A percentile compares a stretch with the other conserved stretches of the same genome.
phyloP scores from a whole-genome alignment of 2,888 invertebrate genomes.

The Listrodromus nycthemerus region DNA sequence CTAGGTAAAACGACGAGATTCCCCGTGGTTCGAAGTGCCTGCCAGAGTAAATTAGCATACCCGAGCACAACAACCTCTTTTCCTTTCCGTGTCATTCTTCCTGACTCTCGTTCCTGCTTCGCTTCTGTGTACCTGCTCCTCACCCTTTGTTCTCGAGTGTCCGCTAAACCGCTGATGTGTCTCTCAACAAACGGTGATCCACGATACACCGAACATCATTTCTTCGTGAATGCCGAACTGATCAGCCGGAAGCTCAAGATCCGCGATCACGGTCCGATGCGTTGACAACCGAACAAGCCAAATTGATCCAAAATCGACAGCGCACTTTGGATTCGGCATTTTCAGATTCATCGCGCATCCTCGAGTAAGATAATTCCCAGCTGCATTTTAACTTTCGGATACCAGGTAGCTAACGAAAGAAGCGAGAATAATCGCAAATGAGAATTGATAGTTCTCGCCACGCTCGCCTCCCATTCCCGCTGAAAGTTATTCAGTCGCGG shows the following conservation, averaged over 20 bases:
- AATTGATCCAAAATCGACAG: not conserved
- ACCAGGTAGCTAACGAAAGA: slow-evolving; percentile 28
- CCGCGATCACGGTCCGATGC: not conserved
- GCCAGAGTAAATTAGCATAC: slow-evolving; percentile 61
- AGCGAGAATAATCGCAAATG: slow-evolving; percentile 63
- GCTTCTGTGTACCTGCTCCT: slow-evolving; percentile 25
- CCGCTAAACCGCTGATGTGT: slow-evolving; percentile 11
- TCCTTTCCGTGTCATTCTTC: slow-evolving; percentile 40
- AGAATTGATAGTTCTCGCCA: slow-evolving; percentile 61
- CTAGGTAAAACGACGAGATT: slow-evolving; percentile 35
- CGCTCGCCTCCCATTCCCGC: slow-evolving; percentile 4
- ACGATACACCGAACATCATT: not conserved
- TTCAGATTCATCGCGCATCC: not conserved
- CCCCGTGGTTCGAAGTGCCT: slow-evolving; percentile 27
- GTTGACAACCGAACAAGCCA: not conserved
- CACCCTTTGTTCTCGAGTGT: slow-evolving; percentile 34
- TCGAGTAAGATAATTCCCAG: not conserved
- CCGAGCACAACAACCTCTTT: slow-evolving; percentile 42
- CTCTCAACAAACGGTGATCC: slow-evolving; percentile 17
- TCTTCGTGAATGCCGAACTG: not conserved
- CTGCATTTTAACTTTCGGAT: not conserved
- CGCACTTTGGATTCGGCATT: not conserved
- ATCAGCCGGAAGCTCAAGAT: not conserved
- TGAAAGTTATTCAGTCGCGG: slow-evolving; percentile 25
- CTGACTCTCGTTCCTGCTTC: slow-evolving; percentile 36